Evolutionary conservation across 2,888 invertebrate genomes (phyloP).

Genomic region (Chymomyza caudatula): DNA sequence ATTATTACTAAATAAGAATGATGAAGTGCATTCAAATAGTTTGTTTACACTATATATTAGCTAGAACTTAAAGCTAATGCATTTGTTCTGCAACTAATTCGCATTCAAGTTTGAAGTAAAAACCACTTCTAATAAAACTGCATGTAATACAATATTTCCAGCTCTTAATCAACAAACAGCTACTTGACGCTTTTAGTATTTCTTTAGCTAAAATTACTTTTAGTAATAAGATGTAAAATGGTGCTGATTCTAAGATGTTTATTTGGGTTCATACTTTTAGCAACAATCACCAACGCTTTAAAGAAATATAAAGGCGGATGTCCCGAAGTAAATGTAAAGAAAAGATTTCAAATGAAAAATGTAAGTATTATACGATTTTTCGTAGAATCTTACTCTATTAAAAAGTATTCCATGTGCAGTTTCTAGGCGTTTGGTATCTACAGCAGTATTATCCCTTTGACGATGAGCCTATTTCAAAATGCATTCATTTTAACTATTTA

Average conservation of each 20-base stretch:
- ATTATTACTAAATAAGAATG: too few species aligned
- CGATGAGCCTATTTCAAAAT: background rate
- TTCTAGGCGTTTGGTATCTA: slow-evolving; percentile 87
- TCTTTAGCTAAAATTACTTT: too few species aligned
- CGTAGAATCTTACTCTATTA: slow-evolving; percentile 7
- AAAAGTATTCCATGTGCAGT: slow-evolving; percentile 78
- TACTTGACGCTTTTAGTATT: too few species aligned
- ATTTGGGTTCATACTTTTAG: too few species aligned
- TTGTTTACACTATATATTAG: too few species aligned
- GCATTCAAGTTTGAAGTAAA: background rate
- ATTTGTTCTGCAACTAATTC: background rate
- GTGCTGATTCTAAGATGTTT: background rate
- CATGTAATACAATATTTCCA: too few species aligned
- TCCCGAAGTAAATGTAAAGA: background rate
- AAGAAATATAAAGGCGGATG: background rate
- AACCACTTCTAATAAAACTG: background rate
- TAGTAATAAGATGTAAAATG: too few species aligned
- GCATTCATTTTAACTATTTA: background rate
- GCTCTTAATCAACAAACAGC: background rate
- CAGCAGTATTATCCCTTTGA: slow-evolving; percentile 84
- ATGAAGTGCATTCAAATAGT: too few species aligned
- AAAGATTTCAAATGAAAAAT: background rate
- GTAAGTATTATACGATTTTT: background rate
- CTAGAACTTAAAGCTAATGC: too few species aligned
- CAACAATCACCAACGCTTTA: background rate